phyloP scores from a whole-genome alignment of 1,140 invertebrate genomes.

The Melitaea cinxia region DNA sequence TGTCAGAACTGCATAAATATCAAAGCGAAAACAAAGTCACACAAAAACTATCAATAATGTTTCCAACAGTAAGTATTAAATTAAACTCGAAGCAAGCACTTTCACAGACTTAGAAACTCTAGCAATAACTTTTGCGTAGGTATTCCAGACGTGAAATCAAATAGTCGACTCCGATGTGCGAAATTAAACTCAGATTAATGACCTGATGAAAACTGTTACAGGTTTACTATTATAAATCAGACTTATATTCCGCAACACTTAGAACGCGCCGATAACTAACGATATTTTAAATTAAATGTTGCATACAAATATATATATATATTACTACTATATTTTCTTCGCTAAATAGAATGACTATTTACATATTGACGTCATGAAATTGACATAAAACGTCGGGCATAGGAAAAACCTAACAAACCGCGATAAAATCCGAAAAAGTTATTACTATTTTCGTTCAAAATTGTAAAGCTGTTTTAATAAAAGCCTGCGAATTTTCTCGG shows the following conservation, averaged over 20 bases:
- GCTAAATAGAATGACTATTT: no score
- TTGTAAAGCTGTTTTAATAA: no score
- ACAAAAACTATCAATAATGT: background rate
- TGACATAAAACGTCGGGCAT: no score
- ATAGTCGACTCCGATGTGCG: constrained; percentile 17
- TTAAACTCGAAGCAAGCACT: constrained; percentile 14
- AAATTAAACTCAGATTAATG: constrained; percentile 39
- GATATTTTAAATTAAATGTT: no score
- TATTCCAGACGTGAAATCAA: constrained; percentile 35
- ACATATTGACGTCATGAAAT: no score
- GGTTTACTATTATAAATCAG: constrained; percentile 9
- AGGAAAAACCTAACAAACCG: no score
- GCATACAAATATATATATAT: no score
- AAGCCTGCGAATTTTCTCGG: no score
- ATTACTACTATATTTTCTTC: no score
- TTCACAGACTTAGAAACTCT: constrained; percentile 22
- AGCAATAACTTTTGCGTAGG: constrained; percentile 34
- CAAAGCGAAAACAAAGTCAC: background rate
- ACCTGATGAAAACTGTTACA: background rate
- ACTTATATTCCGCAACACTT: background rate
- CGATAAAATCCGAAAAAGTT: no score
- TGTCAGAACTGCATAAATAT: no score
- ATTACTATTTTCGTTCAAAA: no score
- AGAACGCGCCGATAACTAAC: background rate
- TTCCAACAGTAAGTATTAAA: background rate